These are phyloP conservation scores for Stenolophus ochropezus DNA, from an alignment of 2,888 invertebrate species.

Conservation along the genomic window DNA sequence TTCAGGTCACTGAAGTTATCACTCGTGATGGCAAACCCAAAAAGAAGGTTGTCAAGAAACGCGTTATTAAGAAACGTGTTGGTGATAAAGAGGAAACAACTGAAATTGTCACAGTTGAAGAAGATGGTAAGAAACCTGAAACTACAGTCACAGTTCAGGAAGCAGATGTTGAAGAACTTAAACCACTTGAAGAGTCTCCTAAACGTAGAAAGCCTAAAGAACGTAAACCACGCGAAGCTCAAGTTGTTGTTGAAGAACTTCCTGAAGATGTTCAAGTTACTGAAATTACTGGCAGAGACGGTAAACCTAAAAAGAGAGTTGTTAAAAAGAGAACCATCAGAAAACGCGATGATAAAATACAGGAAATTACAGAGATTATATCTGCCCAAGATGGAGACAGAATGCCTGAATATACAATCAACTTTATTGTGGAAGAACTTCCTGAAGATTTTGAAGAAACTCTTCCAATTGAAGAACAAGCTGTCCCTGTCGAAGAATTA, in stretches of 20 bases:
- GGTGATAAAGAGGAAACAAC: slow-evolving; percentile 67
- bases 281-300: slow-evolving; percentile 62
- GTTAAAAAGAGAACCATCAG: slow-evolving; percentile 66
- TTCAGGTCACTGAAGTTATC: slow-evolving; percentile 66
- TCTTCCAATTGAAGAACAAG: slow-evolving; percentile 62
- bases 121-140: slow-evolving; percentile 68
- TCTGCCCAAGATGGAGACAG: slow-evolving; percentile 72
- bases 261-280: slow-evolving; percentile 64
- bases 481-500: slow-evolving; percentile 63
- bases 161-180: slow-evolving; percentile 65
- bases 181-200: too few species aligned
- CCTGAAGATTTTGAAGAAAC: slow-evolving; percentile 68
- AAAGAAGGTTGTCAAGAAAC: slow-evolving; percentile 68
- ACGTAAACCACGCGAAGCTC: slow-evolving; percentile 35
- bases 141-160: slow-evolving; percentile 68
- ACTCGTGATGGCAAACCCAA: slow-evolving; percentile 64
- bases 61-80: slow-evolving; percentile 68
- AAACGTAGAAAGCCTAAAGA: background rate
- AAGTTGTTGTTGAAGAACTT: slow-evolving; percentile 59
- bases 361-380: slow-evolving; percentile 72
- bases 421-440: slow-evolving; percentile 68
- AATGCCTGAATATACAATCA: slow-evolving; percentile 68
- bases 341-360: slow-evolving; percentile 69
- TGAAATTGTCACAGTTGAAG: slow-evolving; percentile 70
- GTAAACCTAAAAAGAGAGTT: slow-evolving; percentile 63